These are phyloP conservation scores for Tonatia bakeri DNA, from an alignment of 2,113 vertebrate species.

Conservation along the genomic window DNA sequence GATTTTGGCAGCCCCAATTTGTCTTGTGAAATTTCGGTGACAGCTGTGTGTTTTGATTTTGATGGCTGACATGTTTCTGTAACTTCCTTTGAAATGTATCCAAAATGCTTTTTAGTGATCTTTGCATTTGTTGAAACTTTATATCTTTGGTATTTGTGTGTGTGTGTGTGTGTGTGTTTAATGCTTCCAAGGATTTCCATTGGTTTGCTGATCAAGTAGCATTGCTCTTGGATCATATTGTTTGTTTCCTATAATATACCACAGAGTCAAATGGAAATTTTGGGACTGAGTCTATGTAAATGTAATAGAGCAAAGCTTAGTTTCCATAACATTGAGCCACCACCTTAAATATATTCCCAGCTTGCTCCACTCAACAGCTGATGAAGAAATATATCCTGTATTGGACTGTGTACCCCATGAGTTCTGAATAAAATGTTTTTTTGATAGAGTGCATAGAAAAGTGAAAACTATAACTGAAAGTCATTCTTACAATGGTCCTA, in stretches of 20 bases:
- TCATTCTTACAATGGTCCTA: not conserved
- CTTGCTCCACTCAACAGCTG: not conserved
- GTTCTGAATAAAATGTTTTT: not conserved
- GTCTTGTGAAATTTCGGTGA: conserved; percentile 53
- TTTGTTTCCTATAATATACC: not conserved
- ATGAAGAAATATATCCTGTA: not conserved
- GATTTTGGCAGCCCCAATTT: conserved; percentile 55
- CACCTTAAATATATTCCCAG: not conserved
- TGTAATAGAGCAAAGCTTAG: not conserved
- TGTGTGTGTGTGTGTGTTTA: not conserved
- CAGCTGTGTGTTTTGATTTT: conserved; percentile 57
- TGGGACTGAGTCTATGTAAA: not conserved
- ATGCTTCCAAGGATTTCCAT: not conserved
- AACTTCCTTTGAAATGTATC: conserved; percentile 46
- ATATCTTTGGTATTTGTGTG: not conserved
- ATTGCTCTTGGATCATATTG: not conserved
- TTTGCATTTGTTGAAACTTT: conserved; percentile 24
- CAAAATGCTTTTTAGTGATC: conserved; percentile 42
- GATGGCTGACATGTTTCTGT: conserved; percentile 36
- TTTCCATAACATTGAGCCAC: not conserved
- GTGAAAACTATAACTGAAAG: not conserved
- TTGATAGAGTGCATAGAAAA: not conserved
- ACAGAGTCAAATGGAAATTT: not conserved
- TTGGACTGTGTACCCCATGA: not conserved
- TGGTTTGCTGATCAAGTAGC: not conserved